Evolutionary conservation across 1,140 invertebrate genomes (phyloP).

Genomic region (Anadara kagoshimensis): DNA sequence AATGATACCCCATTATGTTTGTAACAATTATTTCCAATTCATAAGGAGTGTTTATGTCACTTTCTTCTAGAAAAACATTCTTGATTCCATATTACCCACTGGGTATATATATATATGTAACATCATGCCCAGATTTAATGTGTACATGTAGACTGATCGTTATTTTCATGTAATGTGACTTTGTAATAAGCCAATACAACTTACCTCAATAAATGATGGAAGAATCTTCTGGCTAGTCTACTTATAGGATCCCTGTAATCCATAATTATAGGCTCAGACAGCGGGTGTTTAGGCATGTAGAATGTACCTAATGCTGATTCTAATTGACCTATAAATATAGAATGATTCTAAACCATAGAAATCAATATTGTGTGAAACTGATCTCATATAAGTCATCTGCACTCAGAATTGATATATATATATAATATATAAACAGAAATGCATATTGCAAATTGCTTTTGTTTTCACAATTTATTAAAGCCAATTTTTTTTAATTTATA

Average conservation of each 20-base stretch:
- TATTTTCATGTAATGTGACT: no score
- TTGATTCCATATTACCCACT: no score
- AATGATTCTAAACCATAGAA: neutral
- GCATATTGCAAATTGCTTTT: neutral
- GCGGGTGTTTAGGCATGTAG: slow-evolving; percentile 79
- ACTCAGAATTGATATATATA: no score
- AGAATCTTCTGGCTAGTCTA: slow-evolving; percentile 85
- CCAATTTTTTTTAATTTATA: neutral
- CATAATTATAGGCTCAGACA: slow-evolving; percentile 81
- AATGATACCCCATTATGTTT: no score
- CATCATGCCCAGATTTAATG: no score
- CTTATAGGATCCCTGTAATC: slow-evolving; percentile 84
- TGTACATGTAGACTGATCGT: no score
- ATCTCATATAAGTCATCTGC: no score
- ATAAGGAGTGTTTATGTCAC: no score
- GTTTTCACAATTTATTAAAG: neutral
- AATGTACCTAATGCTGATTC: slow-evolving; percentile 84
- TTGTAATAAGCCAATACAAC: neutral
- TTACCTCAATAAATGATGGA: slow-evolving; percentile 84
- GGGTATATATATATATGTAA: no score
- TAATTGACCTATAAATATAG: slow-evolving; percentile 75
- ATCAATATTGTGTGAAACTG: no score
- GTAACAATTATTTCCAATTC: no score
- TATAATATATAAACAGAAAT: neutral
- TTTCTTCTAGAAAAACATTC: no score